Evolutionary conservation across 1,140 invertebrate species (phyloP).

Genomic region (Drosophila kepulauana): DNA sequence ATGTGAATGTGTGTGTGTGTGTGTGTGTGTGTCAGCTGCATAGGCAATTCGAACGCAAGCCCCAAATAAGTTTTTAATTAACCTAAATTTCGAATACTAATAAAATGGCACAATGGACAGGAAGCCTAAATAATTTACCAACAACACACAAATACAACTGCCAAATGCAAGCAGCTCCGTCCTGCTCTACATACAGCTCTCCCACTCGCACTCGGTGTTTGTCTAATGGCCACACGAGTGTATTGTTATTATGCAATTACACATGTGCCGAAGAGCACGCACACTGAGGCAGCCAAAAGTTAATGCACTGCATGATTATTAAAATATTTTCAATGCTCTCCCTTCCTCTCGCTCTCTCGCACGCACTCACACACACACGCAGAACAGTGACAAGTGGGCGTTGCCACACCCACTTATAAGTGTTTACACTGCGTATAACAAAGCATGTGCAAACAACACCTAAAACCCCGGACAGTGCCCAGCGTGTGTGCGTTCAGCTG

Average conservation of each 20-base stretch:
- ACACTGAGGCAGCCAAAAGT: constrained; percentile 54
- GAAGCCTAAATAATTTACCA: constrained; percentile 68
- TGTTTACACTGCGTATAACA: constrained; percentile 70
- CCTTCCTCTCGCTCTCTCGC: background rate
- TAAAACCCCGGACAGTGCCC: constrained; percentile 20
- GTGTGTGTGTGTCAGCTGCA: background rate
- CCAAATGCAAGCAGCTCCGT: background rate
- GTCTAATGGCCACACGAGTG: constrained; percentile 40
- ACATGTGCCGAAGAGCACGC: constrained; percentile 25
- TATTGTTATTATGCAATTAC: constrained; percentile 79
- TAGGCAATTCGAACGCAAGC: constrained; percentile 26
- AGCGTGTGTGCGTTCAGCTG: constrained; percentile 36
- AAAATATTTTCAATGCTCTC: constrained; percentile 63
- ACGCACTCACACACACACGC: constrained; percentile 8
- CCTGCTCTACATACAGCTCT: background rate
- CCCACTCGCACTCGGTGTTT: constrained; percentile 38
- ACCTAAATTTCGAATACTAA: constrained; percentile 78
- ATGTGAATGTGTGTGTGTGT: background rate
- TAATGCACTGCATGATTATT: constrained; percentile 78
- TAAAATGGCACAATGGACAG: constrained; percentile 60
- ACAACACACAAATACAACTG: constrained; percentile 16
- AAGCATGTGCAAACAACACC: constrained; percentile 79
- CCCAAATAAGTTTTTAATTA: constrained; percentile 81
- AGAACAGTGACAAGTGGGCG: background rate
- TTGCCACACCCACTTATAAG: constrained; percentile 4